Conservation (phyloP, 2,113 vertebrate species). For the Vicugna pacos region DNA sequence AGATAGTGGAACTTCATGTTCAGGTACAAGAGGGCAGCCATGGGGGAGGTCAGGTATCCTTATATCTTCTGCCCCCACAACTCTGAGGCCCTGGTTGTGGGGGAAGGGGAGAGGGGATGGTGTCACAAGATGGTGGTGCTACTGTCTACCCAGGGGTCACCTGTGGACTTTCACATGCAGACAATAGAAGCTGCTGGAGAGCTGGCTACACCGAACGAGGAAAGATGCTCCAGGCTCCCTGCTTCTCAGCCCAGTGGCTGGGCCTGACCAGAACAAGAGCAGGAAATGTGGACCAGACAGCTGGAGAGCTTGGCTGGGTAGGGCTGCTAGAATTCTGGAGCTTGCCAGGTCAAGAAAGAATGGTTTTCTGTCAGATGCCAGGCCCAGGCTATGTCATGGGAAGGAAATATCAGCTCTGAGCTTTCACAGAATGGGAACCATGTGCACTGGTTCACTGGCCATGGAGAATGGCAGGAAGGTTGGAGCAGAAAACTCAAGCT, state of each 20-base stretch:
- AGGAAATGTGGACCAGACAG: not conserved
- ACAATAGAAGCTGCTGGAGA: not conserved
- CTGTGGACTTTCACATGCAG: not conserved
- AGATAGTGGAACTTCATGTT: not conserved
- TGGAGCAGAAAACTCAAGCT: not conserved
- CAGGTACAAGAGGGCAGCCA: not conserved
- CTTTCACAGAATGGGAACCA: not conserved
- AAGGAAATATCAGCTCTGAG: slow-evolving; percentile 10
- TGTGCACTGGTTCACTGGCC: not conserved
- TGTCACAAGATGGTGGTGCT: not conserved
- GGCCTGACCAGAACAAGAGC: not conserved
- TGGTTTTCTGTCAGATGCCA: not conserved
- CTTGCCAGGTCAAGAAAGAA: not conserved
- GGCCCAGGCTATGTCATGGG: not conserved
- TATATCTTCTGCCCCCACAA: not conserved
- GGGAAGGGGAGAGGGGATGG: no score
- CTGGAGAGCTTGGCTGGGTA: not conserved
- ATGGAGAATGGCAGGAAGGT: not conserved
- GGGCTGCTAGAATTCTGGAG: not conserved
- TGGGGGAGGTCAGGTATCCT: not conserved
- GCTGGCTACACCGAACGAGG: not conserved
- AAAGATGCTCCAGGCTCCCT: not conserved
- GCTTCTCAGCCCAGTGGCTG: not conserved
- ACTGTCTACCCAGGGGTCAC: not conserved
- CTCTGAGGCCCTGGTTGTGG: not conserved